Conservation (phyloP, 2,113 vertebrate genomes). For the Trachemys scripta region DNA sequence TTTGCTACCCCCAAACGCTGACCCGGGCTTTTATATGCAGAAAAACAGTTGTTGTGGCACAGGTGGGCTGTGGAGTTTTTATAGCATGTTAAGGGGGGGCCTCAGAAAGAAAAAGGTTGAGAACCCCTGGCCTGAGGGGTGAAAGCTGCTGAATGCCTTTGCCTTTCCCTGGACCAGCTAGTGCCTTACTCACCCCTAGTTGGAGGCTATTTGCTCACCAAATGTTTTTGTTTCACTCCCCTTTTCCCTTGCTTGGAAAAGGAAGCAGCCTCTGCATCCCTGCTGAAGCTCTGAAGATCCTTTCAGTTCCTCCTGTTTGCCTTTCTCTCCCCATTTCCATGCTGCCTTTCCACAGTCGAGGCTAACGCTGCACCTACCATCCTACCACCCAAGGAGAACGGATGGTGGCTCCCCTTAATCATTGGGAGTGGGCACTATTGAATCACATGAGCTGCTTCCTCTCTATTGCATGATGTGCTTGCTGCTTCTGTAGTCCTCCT, state of each 20-base stretch:
- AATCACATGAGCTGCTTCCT: not conserved
- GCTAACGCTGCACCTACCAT: not conserved
- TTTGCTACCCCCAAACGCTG: too few species aligned
- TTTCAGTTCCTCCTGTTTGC: not conserved
- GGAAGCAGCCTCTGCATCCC: not conserved
- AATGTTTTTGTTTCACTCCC: not conserved
- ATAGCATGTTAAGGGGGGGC: too few species aligned
- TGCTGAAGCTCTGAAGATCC: not conserved
- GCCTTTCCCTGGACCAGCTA: not conserved
- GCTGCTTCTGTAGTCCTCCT: slow-evolving; percentile 13
- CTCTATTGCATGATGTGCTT: not conserved
- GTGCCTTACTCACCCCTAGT: not conserved
- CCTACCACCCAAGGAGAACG: not conserved
- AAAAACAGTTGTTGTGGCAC: too few species aligned
- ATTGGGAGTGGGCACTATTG: not conserved
- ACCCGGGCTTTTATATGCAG: too few species aligned
- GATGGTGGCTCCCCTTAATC: not conserved
- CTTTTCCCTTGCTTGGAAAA: not conserved
- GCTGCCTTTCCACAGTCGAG: not conserved
- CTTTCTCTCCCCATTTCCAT: not conserved
- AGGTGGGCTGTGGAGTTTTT: too few species aligned
- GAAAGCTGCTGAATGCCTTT: not conserved
- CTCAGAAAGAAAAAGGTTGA: too few species aligned
- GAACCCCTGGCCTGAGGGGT: not conserved
- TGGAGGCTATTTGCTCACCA: not conserved